Conservation (phyloP, 2,888 invertebrate species). For the Pediacus dermestoides region DNA sequence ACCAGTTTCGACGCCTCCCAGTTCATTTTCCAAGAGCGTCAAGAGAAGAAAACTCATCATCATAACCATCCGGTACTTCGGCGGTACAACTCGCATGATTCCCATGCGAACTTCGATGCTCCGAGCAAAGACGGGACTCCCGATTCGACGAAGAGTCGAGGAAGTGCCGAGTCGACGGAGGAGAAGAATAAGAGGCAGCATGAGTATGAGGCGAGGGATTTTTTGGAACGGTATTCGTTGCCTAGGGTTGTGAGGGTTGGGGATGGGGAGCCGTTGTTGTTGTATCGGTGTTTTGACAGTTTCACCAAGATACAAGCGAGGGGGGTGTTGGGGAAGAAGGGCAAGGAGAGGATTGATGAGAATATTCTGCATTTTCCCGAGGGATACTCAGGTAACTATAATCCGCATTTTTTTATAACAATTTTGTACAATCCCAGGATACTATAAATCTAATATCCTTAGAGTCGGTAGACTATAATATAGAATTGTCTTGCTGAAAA, state of each 20-base stretch:
- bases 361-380: conserved; percentile 63
- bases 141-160: conserved; percentile 39
- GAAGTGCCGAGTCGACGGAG: conserved; percentile 34
- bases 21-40: conserved; percentile 38
- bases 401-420: neutral
- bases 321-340: conserved; percentile 56
- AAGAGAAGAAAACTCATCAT: conserved; percentile 19
- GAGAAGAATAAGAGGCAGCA: conserved; percentile 36
- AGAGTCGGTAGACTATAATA: too few relatives aligned
- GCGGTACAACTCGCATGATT: conserved; percentile 50
- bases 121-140: conserved; percentile 45
- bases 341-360: conserved; percentile 53
- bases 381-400: conserved; percentile 61
- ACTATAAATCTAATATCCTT: too few relatives aligned
- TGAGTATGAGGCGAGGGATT: conserved; percentile 52
- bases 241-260: conserved; percentile 60
- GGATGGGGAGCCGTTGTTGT: conserved; percentile 58
- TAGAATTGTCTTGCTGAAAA: too few relatives aligned
- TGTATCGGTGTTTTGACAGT: conserved; percentile 61
- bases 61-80: conserved; percentile 49
- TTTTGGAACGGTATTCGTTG: conserved; percentile 60
- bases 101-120: conserved; percentile 36
- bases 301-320: conserved; percentile 63
- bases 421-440: too few relatives aligned
- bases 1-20: conserved; percentile 47